phyloP scores from a whole-genome alignment of 2,113 vertebrate species.

The Anhinga anhinga region DNA sequence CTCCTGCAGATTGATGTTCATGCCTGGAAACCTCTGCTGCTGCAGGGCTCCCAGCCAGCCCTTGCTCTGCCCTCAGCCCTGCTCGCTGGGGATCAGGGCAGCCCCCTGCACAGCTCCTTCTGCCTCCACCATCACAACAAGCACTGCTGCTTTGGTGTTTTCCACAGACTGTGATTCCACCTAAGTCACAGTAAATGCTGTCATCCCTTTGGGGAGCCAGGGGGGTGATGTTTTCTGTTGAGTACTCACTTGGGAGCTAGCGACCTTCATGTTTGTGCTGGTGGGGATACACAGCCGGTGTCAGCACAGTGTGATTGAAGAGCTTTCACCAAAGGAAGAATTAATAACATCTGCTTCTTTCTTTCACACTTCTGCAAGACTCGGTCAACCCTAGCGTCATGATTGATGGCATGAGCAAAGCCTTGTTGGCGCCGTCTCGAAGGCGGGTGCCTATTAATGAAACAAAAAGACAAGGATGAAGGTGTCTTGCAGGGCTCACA shows the following conservation, averaged over 20 bases:
- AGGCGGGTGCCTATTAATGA: slow-evolving; percentile 13
- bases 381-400: not conserved
- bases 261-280: not conserved
- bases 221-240: not conserved
- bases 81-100: not conserved
- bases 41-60: not conserved
- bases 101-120: not conserved
- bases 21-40: not conserved
- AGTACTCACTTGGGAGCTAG: not conserved
- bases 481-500: slow-evolving; percentile 37
- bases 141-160: not conserved
- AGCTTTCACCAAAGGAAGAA: slow-evolving; percentile 19
- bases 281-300: not conserved
- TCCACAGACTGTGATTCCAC: not conserved
- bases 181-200: not conserved
- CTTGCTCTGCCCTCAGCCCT: not conserved
- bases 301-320: not conserved
- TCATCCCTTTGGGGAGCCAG: not conserved
- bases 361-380: slow-evolving; percentile 23
- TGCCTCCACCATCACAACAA: not conserved
- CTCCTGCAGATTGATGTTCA: not conserved
- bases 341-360: slow-evolving; percentile 25
- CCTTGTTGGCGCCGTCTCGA: slow-evolving; percentile 57
- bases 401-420: slow-evolving; percentile 66
- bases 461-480: slow-evolving; percentile 29